Evolutionary conservation across 2,797 vertebrate species (phyloP).

Genomic region (Dryobates pubescens): DNA sequence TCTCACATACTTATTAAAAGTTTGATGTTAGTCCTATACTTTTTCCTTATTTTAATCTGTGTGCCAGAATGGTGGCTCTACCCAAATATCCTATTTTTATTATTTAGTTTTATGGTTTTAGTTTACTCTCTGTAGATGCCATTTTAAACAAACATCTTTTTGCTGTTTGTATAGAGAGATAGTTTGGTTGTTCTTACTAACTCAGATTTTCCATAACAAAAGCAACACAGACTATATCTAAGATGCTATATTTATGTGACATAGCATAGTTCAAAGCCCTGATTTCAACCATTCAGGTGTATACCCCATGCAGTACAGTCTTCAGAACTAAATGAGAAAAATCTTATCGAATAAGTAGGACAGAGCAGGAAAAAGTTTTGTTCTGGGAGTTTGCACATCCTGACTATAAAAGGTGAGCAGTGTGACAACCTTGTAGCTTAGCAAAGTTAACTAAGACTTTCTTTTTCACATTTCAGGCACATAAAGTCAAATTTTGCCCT

Average conservation of each 20-base stretch:
- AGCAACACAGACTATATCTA: not conserved
- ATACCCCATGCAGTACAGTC: not conserved
- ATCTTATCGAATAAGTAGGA: not conserved
- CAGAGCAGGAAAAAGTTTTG: not conserved
- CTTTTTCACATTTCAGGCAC: slow-evolving; percentile 3
- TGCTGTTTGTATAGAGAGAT: not conserved
- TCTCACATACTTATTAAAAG: not conserved
- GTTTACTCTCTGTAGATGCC: not conserved
- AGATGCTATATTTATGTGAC: not conserved
- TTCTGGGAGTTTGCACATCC: not conserved
- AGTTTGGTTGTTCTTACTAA: not conserved
- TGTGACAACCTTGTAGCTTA: not conserved
- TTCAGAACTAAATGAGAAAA: not conserved
- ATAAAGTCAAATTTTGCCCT: slow-evolving; percentile 42
- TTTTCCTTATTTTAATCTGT: not conserved
- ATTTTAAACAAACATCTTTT: not conserved
- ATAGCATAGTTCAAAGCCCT: not conserved
- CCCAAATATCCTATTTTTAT: not conserved
- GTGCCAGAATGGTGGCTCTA: not conserved
- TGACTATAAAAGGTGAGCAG: not conserved
- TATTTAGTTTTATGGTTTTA: not conserved
- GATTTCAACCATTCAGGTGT: not conserved
- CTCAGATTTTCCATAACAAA: not conserved
- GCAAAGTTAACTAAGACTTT: slow-evolving; percentile 15
- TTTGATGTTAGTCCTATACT: not conserved